Evolutionary conservation across 2,888 invertebrate genomes (phyloP), one percentile per base, ranked within the genome.

Genomic region (Pedicia rivosa): DNA sequence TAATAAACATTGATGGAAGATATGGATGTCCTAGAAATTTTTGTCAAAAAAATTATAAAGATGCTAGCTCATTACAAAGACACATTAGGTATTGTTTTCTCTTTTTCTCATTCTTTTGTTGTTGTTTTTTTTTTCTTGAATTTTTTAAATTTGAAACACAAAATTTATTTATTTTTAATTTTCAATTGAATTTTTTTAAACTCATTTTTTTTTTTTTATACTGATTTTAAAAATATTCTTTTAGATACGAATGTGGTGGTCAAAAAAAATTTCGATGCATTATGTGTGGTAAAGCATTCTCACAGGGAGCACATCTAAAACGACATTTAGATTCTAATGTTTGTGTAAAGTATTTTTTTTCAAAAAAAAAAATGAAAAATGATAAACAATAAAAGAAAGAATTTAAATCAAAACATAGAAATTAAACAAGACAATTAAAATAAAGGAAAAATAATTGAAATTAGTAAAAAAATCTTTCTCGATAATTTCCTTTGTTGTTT

Each of bases 221-320:
- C 12, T 14, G 8, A 28, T 22, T 16, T 30, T 6, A 28, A 27
- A 16, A 25, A 15, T 20, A 15, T 24, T 27, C 27, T 26, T 14
- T 5, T 39, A 75, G 73, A 57, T 76, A 77, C 56, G 80, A 80
- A 59, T 80, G 80, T 57, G 68, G 72, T 41, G 72, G 71, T 40
- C 72, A 68, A 45, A 74, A 74, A 38, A 72, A 72, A 59, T 80
- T 78, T 54, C 61, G 59, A 42, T 80, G 80, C 58, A 67, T 68
- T 46, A 56, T 63, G 45, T 80, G 79, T 55, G 66, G 64, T 40
- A 69, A 69, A 56, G 66, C 64, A 49, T 78, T 75, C 59, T 75
- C 76, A 39, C 74, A 77, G 63, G 76, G 74, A 60, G 73, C 74
- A 54, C 74, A 72, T 40, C 61, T 74, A 50, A 66, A 64, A 45